Evolutionary conservation across 2,888 invertebrate species (phyloP), one percentile per base, ranked within the genome.

Genomic region (Desoria tigrina): DNA sequence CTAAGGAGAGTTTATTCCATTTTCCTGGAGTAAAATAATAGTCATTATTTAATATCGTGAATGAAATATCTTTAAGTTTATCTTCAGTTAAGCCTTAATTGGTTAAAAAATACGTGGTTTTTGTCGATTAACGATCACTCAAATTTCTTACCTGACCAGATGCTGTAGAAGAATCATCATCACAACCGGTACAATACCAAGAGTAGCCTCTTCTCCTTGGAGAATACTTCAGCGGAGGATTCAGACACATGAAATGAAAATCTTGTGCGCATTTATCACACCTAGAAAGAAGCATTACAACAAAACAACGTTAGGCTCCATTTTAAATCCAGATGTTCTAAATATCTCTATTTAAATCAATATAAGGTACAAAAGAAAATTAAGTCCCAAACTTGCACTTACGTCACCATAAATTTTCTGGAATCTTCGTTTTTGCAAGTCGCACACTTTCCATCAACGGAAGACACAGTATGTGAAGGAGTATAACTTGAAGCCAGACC

Each of bases 141-240:
- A n/a, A n/a, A n/a, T n/a, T n/a, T n/a, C n/a, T 45, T 45, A 45
- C 45, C 45, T 45, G 45, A 6, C 45, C 45, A 21, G 45, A 45
- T 45, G 45, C 21, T 9, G 45, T 16, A 6, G 45, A 45, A 45
- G 16, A 16, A 45, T 45, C 72, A 83, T 94, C 94, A 83, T 95
- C 95, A 84, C 95, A 95, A 80, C 93, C 92, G 58, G 92, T 93
- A 81, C 95, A 95, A 81, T 92, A 93, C 95, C 95, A 95, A 16
- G 92, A 92, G 80, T 94, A 95, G 37, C 95, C 94, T 61, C 94
- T 87, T 77, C 90, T 88, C 84, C 95, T 95, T 1, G 95, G 95
- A 66, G 93, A 90, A 81, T 94, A 94, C 81, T 92, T 94, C 16
- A 94, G 84, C 16, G 96, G 96, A 57, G 96, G 96, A 81, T 94